Evolutionary conservation across 37 sponge, comb jelly and placozoan species (phyloP).

Genomic region (Beroe ovata): DNA sequence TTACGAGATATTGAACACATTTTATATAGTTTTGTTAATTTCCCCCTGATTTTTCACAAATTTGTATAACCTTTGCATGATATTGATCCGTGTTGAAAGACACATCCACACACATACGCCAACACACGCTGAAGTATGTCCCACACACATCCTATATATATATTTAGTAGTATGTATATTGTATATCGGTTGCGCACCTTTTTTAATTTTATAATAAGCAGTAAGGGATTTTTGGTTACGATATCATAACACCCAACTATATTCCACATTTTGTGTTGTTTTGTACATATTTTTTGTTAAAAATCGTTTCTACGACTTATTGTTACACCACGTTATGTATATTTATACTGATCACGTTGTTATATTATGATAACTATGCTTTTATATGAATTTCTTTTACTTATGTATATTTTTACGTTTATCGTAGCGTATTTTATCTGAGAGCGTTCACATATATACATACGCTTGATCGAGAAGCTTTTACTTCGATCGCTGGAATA

Average conservation of each 20-base stretch:
- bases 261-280: constrained; percentile 61
- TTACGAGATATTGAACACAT: background rate
- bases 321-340: background rate
- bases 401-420: background rate
- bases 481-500: too few relatives aligned
- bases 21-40: background rate
- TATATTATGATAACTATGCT: background rate
- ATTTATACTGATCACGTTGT: background rate
- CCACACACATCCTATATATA: too few relatives aligned
- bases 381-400: background rate
- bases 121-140: too few relatives aligned
- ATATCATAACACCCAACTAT: background rate
- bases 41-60: background rate
- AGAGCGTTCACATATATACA: background rate
- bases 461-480: background rate
- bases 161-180: background rate
- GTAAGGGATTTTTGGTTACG: constrained; percentile 62
- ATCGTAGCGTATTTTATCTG: background rate
- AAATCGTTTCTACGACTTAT: constrained; percentile 35
- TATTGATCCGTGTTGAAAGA: background rate
- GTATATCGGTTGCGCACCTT: constrained; percentile 9
- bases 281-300: constrained; percentile 66
- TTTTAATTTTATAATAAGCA: constrained; percentile 55
- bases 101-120: background rate
- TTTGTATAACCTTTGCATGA: background rate